phyloP scores from a whole-genome alignment of 2,888 invertebrate genomes.

The Melieria crassipennis region DNA sequence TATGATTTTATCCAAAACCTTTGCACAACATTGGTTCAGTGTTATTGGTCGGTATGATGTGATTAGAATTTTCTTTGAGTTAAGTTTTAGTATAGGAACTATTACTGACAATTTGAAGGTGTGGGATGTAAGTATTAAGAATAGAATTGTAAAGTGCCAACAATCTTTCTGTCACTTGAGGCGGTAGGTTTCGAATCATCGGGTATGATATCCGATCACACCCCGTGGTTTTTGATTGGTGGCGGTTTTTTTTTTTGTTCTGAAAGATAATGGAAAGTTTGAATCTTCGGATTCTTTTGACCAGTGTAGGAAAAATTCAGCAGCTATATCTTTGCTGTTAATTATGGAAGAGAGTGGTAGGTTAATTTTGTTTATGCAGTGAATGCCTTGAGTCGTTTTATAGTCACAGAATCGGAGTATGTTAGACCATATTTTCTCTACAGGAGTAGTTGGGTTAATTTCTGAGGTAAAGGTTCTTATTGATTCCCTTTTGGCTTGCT shows the following conservation, averaged over 20 bases:
- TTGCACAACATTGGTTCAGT: not conserved
- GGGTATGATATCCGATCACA: not conserved
- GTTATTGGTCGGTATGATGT: slow-evolving; percentile 12
- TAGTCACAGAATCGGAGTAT: not conserved
- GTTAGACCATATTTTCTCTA: not conserved
- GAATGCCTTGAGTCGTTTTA: not conserved
- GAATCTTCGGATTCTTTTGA: not conserved
- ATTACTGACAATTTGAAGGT: not conserved
- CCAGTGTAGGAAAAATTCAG: not conserved
- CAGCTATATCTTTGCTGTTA: not conserved
- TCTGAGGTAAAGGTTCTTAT: too few species aligned
- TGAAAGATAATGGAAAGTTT: not conserved
- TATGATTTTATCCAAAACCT: slow-evolving; percentile 7
- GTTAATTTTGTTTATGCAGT: not conserved
- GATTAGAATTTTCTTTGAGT: not conserved
- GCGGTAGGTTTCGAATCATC: not conserved
- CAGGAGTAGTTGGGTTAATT: too few species aligned
- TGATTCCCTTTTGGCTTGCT: too few species aligned
- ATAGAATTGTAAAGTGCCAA: not conserved
- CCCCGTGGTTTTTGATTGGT: not conserved
- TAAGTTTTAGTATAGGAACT: not conserved
- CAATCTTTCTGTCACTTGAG: not conserved
- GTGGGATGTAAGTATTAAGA: not conserved
- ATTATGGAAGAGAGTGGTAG: not conserved
- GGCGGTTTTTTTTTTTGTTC: not conserved